Evolutionary conservation across 2,888 invertebrate species (phyloP), one percentile per base, ranked within the genome.

Genomic region (Psylliodes chrysocephalus): DNA sequence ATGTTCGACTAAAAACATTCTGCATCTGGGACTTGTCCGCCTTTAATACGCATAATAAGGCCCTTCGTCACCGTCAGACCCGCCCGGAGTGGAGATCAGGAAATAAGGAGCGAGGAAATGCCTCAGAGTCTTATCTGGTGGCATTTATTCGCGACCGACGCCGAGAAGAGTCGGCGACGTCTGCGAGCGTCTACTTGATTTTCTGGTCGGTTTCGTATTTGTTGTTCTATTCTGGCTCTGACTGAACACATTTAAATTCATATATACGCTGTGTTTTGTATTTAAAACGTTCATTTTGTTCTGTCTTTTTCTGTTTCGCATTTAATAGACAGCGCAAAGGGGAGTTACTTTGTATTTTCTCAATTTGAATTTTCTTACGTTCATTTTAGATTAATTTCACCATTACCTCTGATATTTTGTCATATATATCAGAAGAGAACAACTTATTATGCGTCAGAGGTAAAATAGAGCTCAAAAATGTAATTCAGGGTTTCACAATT

Each of bases 31-130:
- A 52, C 66, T 75, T 69, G 75, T 71, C 74, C 72, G 71, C 73
- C 74, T 74, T 78, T 79, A 79, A 79, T 78, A 77, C 73, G 78
- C 73, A 79, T 79, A 79, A 79, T 79, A 79, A 78, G 78, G 71
- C 74, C 72, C 75, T 79, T 77, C 77, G 73, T 79, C 79, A 79
- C 74, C 76, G 79, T 78, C 79, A 68, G 63, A 64, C 72, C 64
- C 69, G 70, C 68, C 70, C 68, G 70, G 74, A 74, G 73, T 74
- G 74, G 75, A 72, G 75, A 73, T 59, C 49, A 59, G 59, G 65
- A 75, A 68, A 74, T 73, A 73, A 73, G 77, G 72, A 74, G 74
- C 74, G 72, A 71, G 75, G 72, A 71, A 75, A 74, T 72, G 72
- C 75, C 40, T 19, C 44, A 35, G 54, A 60, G 56, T 63, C 54